Conservation (phyloP, 2,888 invertebrate genomes). For the Pristionchus arcanus region DNA sequence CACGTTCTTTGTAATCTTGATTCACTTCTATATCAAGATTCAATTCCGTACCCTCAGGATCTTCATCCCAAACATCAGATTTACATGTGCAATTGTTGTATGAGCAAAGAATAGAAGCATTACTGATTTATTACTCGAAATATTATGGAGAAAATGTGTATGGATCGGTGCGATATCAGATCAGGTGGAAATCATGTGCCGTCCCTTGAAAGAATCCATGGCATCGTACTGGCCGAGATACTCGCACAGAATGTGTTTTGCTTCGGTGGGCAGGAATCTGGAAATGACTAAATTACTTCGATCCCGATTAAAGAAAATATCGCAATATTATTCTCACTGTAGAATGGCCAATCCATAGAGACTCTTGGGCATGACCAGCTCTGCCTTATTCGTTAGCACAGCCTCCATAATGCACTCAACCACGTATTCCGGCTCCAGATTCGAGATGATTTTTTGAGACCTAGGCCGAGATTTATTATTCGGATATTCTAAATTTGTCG, state of each 20-base stretch:
- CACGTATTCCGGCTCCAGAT: conserved; percentile 89
- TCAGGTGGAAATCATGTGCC: conserved; percentile 41
- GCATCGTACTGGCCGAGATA: conserved; percentile 70
- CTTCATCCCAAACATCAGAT: background rate
- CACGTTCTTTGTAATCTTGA: background rate
- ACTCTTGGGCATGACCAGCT: background rate
- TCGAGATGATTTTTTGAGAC: conserved; percentile 71
- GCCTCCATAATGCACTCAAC: conserved; percentile 90
- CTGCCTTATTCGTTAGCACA: conserved; percentile 85
- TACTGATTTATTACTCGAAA: too few relatives aligned
- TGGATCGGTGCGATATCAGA: too few relatives aligned
- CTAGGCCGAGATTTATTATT: conserved; percentile 59
- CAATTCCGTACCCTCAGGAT: background rate
- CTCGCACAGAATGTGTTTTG: conserved; percentile 62
- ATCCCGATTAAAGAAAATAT: too few relatives aligned
- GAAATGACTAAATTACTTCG: background rate
- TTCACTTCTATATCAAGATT: background rate
- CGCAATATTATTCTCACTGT: background rate
- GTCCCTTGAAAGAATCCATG: conserved; percentile 73
- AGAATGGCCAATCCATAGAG: conserved; percentile 72
- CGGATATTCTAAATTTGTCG: background rate
- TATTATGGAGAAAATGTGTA: too few relatives aligned
- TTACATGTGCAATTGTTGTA: too few relatives aligned
- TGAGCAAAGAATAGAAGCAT: too few relatives aligned
- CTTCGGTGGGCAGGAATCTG: conserved; percentile 71